Evolutionary conservation across 2,888 invertebrate genomes (phyloP).

Genomic region (Boloria euphrosyne): DNA sequence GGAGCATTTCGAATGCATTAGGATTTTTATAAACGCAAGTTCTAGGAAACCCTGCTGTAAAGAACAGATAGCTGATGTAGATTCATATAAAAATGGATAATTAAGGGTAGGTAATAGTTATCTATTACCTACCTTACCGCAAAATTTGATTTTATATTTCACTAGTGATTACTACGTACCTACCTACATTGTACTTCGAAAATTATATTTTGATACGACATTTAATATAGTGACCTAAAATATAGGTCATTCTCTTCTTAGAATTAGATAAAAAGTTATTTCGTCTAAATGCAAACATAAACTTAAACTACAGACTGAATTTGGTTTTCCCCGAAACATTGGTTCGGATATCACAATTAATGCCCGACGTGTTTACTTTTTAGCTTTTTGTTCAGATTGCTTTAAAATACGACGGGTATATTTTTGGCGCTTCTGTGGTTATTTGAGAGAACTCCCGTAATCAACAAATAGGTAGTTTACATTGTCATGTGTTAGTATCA

Average conservation of each 20-base stretch:
- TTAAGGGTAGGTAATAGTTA: too few species aligned
- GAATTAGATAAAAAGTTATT: neutral
- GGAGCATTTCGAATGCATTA: constrained; percentile 73
- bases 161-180: neutral
- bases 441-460: constrained; percentile 15
- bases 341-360: constrained; percentile 35
- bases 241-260: neutral
- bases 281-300: neutral
- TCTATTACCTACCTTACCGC: too few species aligned
- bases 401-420: constrained; percentile 14
- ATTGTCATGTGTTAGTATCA: too few species aligned
- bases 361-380: constrained; percentile 30
- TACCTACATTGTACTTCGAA: neutral
- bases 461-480: constrained; percentile 22
- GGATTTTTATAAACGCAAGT: constrained; percentile 46
- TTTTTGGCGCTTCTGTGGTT: constrained; percentile 8
- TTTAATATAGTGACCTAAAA: too few species aligned
- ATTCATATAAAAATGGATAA: neutral
- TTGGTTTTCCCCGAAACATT: constrained; percentile 27
- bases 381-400: constrained; percentile 25
- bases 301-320: constrained; percentile 19
- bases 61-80: constrained; percentile 4
- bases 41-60: constrained; percentile 15
- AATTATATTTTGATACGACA: neutral
- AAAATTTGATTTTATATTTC: neutral